Evolutionary conservation across 1,140 invertebrate species (phyloP).

Genomic region (Nylanderia fulva): DNA sequence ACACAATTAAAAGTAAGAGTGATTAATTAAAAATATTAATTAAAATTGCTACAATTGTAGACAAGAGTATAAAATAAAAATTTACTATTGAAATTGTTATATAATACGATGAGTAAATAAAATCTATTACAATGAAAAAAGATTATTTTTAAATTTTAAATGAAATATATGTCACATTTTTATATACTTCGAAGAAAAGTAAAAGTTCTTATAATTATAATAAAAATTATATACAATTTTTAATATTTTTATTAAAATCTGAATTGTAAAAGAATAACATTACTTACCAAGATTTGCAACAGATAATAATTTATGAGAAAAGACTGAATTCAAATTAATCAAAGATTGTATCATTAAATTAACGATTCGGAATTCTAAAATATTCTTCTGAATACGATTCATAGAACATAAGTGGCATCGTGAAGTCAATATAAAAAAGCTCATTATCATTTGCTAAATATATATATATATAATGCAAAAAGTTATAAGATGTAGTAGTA

Average conservation of each 20-base stretch:
- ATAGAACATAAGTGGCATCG: not conserved
- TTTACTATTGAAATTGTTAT: too few relatives aligned
- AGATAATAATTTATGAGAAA: not conserved
- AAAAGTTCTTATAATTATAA: too few relatives aligned
- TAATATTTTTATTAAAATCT: not conserved
- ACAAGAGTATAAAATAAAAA: too few relatives aligned
- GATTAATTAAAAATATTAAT: not conserved
- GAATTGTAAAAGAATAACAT: not conserved
- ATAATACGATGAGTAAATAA: too few relatives aligned
- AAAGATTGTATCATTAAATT: constrained; percentile 3
- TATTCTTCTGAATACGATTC: constrained; percentile 16
- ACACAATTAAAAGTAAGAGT: not conserved
- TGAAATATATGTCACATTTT: too few relatives aligned
- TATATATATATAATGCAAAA: not conserved
- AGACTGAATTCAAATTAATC: not conserved
- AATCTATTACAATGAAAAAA: too few relatives aligned
- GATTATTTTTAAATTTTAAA: too few relatives aligned
- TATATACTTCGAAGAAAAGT: too few relatives aligned
- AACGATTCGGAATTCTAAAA: constrained; percentile 6
- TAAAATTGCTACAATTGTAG: not conserved
- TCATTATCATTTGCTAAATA: constrained; percentile 24
- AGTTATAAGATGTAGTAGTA: not conserved
- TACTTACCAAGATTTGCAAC: not conserved
- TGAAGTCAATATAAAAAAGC: not conserved
- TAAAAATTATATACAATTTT: not conserved